Evolutionary conservation across 2,888 invertebrate species (phyloP), one percentile per base, ranked within the genome.

Genomic region (Poecilus cupreus): DNA sequence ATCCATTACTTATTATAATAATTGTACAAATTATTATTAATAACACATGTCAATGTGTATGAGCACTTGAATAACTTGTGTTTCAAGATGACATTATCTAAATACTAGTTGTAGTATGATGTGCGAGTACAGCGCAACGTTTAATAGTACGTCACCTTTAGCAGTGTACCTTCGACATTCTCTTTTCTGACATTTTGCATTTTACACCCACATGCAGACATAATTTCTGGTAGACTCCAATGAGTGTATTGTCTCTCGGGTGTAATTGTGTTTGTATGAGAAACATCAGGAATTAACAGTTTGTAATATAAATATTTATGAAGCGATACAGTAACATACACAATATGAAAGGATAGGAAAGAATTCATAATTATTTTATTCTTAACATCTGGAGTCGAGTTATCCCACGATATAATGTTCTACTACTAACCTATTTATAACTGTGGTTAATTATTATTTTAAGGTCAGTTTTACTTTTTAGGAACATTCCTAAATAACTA

Each of bases 371-470:
- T 26, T 54, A 22, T 54, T 54, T 20, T 13, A 13, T 60, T n/a
- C 32, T 32, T 6, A 32, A 32, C 32, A 32, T 32, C 22, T 13
- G 11, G 22, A 13, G 18, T 22, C 22, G 8, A 16, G 39, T 39
- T 70, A 70, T 70, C 39, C 39, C 72, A 72, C 72, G 72, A 43
- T 43, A 46, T 72, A 10, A 22, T 60, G 20, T 60, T 60, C 11
- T 26, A 60, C 72, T 39, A 72, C 72, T 72, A 20, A 13, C 72
- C 72, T 72, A 72, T 72, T 72, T 72, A 72, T 72, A 72, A 72
- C 22, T 46, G 26, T 46, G 26, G 18, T 43, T 24, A 26, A 72
- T 46, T 46, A 39, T n/a, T 37, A 72, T 22, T n/a, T n/a, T 46
- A 11, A 39, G 72, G 72, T 46, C 5, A 18, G 24, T 72, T 72